Conservation (phyloP, 2,797 vertebrate genomes). For the Vespertilio murinus region DNA sequence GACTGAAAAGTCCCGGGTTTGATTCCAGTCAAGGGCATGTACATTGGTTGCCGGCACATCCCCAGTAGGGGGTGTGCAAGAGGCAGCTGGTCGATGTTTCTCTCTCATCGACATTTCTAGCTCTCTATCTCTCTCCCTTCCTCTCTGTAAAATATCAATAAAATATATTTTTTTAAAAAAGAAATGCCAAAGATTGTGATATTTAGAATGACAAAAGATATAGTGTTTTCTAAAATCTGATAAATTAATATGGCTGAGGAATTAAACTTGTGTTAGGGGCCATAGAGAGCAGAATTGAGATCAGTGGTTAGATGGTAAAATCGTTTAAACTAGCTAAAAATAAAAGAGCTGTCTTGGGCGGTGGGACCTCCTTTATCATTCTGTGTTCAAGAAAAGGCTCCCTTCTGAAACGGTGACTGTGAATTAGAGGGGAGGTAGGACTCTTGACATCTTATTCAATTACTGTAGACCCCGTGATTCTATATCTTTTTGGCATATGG, state of each 20-base stretch:
- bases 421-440: neutral
- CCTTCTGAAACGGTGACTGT: constrained; percentile 3
- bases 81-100: no score
- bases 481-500: constrained; percentile 17
- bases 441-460: neutral
- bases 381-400: neutral
- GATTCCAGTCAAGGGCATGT: no score
- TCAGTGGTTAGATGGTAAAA: neutral
- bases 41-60: no score
- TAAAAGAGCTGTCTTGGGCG: neutral
- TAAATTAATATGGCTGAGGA: neutral
- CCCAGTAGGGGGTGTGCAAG: no score
- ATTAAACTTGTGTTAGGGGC: neutral
- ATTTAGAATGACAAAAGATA: neutral
- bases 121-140: no score
- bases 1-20: no score
- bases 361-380: neutral
- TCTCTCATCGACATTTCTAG: no score
- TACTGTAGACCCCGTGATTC: constrained; percentile 5
- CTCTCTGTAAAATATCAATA: no score
- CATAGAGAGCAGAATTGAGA: neutral
- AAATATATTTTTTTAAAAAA: no score
- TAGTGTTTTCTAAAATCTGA: neutral
- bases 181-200: neutral
- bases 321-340: neutral